phyloP scores from a whole-genome alignment of 2,888 invertebrate genomes.

The Drosophila neoperkinsi region DNA sequence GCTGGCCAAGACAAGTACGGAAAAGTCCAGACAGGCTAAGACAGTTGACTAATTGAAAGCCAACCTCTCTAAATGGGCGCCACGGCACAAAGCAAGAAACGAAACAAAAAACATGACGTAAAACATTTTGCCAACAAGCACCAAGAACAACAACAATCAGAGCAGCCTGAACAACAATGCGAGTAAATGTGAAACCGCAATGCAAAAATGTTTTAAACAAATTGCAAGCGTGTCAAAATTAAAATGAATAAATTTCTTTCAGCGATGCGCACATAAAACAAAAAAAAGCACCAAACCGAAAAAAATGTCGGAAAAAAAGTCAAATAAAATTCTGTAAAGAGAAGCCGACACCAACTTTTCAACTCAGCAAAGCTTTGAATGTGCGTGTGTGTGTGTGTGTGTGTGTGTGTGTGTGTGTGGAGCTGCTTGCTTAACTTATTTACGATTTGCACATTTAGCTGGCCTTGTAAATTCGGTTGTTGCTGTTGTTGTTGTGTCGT shows the following conservation, averaged over 20 bases:
- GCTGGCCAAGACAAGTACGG: constrained; percentile 21
- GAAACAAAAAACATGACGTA: constrained; percentile 61
- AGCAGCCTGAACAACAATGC: constrained; percentile 45
- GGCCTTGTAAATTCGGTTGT: constrained; percentile 46
- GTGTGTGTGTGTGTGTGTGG: constrained; percentile 7
- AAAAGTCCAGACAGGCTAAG: constrained; percentile 15
- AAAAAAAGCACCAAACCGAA: constrained; percentile 3
- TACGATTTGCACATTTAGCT: constrained; percentile 56
- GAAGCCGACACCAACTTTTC: constrained; percentile 47
- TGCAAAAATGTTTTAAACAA: constrained; percentile 67
- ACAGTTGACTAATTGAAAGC: constrained; percentile 59
- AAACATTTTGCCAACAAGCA: constrained; percentile 58
- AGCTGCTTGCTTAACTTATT: constrained; percentile 49
- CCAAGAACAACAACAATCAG: constrained; percentile 21
- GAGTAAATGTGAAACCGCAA: constrained; percentile 51
- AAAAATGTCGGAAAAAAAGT: constrained; percentile 13
- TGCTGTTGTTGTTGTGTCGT: constrained; percentile 28
- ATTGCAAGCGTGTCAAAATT: constrained; percentile 75
- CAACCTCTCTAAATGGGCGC: constrained; percentile 48
- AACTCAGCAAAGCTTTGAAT: constrained; percentile 35
- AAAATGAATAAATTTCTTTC: constrained; percentile 73
- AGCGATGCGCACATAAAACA: constrained; percentile 25
- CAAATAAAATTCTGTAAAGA: constrained; percentile 35
- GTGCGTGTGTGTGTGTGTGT: not conserved
- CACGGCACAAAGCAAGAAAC: constrained; percentile 16